Evolutionary conservation across 2,113 vertebrate species (phyloP), one percentile per base, ranked within the genome.

Genomic region (Rhodinocichla rosea): DNA sequence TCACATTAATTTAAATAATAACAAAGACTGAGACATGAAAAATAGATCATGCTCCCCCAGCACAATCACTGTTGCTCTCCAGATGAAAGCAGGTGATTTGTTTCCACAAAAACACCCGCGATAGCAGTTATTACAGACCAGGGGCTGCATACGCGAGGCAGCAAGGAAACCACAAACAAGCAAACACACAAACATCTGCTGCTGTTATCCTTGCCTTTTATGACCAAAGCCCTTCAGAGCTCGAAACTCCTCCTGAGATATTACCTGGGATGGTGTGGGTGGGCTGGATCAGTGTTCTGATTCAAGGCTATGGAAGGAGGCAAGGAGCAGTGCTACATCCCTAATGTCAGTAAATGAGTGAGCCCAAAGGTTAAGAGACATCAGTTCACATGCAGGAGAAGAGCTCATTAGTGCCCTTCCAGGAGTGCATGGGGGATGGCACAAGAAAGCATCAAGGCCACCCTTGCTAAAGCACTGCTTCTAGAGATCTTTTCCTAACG

Each of bases 41-140:
- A 95, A 94, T 87, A 92, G 92, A 94, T 84, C 88, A 49, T 50
- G 62, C 73, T 96, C 94, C 76, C 93, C 77, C 37, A 90, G 86
- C 5, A 74, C 93, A 96, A 96, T 97, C 95, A 96, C 83, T 90
- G 88, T 89, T 97, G 89, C 92, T 95, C 93, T 96, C 37, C 2
- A 93, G 80, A 96, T 95, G 90, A 96, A 93, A 93, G 90, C 92
- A 94, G 94, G 94, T 96, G 92, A 96, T 97, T 97, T 96, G 95
- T 96, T 96, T 97, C 86, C 65, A 75, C 76, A 63, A 93, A 94
- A 95, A 71, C 90, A 90, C 80, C 37, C n/a, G 4, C 94, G 93
- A 49, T 5, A 92, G 88, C 88, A 64, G 88, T 92, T 92, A 90
- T 90, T 89, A 79, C 88, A 94, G 90, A 87, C 40, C 32, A 62